Evolutionary conservation across 2,888 invertebrate species (phyloP).

Genomic region (Brenthis hecate): DNA sequence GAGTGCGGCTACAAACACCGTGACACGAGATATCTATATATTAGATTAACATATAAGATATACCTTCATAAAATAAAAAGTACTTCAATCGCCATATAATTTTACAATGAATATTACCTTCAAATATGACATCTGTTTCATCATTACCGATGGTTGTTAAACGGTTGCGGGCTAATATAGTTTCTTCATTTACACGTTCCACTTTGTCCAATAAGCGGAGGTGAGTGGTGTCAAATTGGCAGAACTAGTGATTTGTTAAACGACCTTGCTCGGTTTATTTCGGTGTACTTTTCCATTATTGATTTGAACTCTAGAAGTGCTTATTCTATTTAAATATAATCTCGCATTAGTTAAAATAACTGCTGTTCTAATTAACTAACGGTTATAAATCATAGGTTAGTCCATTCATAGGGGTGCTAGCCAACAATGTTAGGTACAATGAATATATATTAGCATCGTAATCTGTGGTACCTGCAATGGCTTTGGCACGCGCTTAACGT

Average conservation of each 20-base stretch:
- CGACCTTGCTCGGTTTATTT: slow-evolving; percentile 56
- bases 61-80: too few relatives aligned
- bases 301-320: not conserved
- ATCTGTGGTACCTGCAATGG: slow-evolving; percentile 46
- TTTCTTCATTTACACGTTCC: slow-evolving; percentile 78
- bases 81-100: slow-evolving; percentile 47
- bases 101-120: slow-evolving; percentile 71
- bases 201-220: slow-evolving; percentile 75
- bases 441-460: slow-evolving; percentile 7
- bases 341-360: not conserved
- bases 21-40: too few relatives aligned
- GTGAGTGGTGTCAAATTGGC: slow-evolving; percentile 74
- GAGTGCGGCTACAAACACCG: too few relatives aligned
- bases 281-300: slow-evolving; percentile 43
- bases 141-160: slow-evolving; percentile 63
- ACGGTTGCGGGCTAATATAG: slow-evolving; percentile 66
- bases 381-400: not conserved
- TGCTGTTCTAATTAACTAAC: not conserved
- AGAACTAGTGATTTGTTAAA: slow-evolving; percentile 59
- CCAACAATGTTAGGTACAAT: slow-evolving; percentile 1
- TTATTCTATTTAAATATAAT: slow-evolving; percentile 9
- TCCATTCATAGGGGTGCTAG: not conserved
- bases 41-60: too few relatives aligned
- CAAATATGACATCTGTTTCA: slow-evolving; percentile 64
- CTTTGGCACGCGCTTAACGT: slow-evolving; percentile 58